These are phyloP conservation scores for Andrena minutula DNA, from an alignment of 2,888 invertebrate genomes.

Conservation along the genomic window DNA sequence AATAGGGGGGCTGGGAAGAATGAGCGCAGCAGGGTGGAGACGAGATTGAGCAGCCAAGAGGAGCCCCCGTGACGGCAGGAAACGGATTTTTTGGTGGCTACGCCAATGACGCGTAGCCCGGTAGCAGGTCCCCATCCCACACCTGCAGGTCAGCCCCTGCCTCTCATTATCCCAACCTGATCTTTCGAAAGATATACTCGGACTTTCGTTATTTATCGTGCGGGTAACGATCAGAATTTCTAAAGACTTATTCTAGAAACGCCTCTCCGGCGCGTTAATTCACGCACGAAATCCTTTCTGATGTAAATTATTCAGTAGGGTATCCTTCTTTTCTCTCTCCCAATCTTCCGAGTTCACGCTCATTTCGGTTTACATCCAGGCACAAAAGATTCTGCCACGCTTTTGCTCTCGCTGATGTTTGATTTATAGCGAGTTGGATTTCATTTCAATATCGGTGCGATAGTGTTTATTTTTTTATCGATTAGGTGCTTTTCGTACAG, in stretches of 20 bases:
- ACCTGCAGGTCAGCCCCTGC: constrained; percentile 83
- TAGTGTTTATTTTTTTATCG: neutral
- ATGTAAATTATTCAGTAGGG: constrained; percentile 47
- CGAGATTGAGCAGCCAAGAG: neutral
- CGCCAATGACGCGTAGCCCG: constrained; percentile 83
- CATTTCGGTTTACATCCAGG: neutral
- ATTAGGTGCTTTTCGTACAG: neutral
- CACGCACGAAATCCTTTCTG: constrained; percentile 48
- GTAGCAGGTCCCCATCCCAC: constrained; percentile 84
- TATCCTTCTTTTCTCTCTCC: neutral
- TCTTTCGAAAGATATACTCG: constrained; percentile 83
- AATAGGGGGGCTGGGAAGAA: constrained; percentile 11
- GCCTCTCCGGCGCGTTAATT: constrained; percentile 51
- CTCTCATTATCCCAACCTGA: constrained; percentile 84
- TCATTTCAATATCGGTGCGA: neutral
- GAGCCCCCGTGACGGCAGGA: constrained; percentile 29
- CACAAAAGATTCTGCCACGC: neutral
- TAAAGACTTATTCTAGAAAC: constrained; percentile 72
- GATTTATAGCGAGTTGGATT: neutral
- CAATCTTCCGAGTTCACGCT: neutral
- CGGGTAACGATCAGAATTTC: constrained; percentile 80
- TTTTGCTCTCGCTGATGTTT: neutral
- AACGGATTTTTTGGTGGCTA: constrained; percentile 75
- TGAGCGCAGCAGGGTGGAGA: neutral
- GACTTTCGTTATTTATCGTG: constrained; percentile 84